Percentiles rank a stretch among this genome's conserved stretches.
phyloP scores from a whole-genome alignment of 2,888 invertebrate genomes.

The Stramonita haemastoma region DNA sequence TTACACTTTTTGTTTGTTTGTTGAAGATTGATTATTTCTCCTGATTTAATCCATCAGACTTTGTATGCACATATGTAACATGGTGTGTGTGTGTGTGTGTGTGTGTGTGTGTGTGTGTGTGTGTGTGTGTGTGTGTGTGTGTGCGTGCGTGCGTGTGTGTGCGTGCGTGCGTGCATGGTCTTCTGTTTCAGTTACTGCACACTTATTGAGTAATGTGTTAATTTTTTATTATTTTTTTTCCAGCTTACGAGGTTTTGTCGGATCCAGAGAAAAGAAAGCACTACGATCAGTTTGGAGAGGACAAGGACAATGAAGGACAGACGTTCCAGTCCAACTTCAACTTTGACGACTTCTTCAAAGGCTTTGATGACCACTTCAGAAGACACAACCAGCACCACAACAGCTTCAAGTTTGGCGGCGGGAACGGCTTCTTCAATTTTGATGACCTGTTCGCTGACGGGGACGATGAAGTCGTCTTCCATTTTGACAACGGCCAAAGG shows the following conservation, averaged over 20 bases:
- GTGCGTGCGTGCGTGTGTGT: too few relatives aligned
- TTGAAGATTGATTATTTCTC: too few relatives aligned
- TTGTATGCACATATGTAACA: too few relatives aligned
- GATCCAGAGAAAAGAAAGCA: conserved; percentile 77
- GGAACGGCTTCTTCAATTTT: conserved; percentile 71
- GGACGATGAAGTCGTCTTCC: conserved; percentile 56
- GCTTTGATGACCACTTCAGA: conserved; percentile 69
- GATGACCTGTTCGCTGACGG: conserved; percentile 75
- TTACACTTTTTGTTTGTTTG: too few relatives aligned
- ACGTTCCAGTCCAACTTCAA: conserved; percentile 66
- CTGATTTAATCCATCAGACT: too few relatives aligned
- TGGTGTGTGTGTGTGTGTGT: too few relatives aligned
- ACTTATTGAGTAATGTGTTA: neutral
- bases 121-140: too few relatives aligned
- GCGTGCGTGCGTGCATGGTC: neutral
- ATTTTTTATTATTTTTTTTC: conserved; percentile 48
- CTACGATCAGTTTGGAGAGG: conserved; percentile 78
- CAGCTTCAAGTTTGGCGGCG: conserved; percentile 50
- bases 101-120: too few relatives aligned
- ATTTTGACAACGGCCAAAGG: neutral
- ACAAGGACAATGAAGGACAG: conserved; percentile 59
- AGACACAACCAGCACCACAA: conserved; percentile 57
- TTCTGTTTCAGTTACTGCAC: neutral
- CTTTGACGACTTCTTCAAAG: conserved; percentile 78
- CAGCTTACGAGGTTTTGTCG: conserved; percentile 79